Percentiles rank a stretch among this genome's conserved stretches.
Evolutionary conservation across 2,888 invertebrate species (phyloP).

Genomic region (Ormyrus thymus): DNA sequence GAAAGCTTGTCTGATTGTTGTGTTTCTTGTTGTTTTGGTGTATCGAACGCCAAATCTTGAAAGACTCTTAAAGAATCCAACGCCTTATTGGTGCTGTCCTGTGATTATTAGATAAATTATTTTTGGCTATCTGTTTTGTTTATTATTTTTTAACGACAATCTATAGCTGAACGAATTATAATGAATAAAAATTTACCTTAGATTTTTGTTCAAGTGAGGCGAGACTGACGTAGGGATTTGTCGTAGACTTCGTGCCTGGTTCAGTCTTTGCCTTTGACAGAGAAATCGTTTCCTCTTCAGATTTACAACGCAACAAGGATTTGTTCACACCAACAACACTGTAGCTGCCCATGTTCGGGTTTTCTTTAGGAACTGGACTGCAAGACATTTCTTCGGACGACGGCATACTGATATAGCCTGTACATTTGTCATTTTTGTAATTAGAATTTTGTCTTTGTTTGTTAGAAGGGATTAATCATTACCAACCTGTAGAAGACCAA

Average conservation of each 20-base stretch:
- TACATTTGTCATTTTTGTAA: slow-evolving; percentile 3
- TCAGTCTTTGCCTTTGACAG: slow-evolving; percentile 57
- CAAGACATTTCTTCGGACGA: slow-evolving; percentile 69
- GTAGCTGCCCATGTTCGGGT: slow-evolving; percentile 60
- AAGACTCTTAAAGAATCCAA: slow-evolving; percentile 60
- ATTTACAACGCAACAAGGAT: slow-evolving; percentile 55
- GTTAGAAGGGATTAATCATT: not conserved
- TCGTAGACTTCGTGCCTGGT: slow-evolving; percentile 59
- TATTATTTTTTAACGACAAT: not conserved
- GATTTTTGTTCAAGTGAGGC: slow-evolving; percentile 65
- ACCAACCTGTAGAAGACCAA: slow-evolving; percentile 60
- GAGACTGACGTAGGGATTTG: slow-evolving; percentile 66
- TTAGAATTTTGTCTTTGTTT: no score
- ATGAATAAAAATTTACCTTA: slow-evolving; percentile 27
- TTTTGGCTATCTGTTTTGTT: not conserved
- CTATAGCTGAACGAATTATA: not conserved
- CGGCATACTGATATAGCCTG: slow-evolving; percentile 70
- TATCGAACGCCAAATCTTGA: slow-evolving; percentile 62
- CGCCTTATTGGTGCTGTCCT: slow-evolving; percentile 55
- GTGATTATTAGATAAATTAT: slow-evolving; percentile 24
- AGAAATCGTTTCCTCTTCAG: slow-evolving; percentile 59
- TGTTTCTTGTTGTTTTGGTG: slow-evolving; percentile 56
- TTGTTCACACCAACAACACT: slow-evolving; percentile 68
- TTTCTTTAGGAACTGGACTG: slow-evolving; percentile 68
- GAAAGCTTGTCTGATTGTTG: slow-evolving; percentile 51